Evolutionary conservation across 2,888 invertebrate genomes (phyloP).

Genomic region (Rhyacophila evoluta): DNA sequence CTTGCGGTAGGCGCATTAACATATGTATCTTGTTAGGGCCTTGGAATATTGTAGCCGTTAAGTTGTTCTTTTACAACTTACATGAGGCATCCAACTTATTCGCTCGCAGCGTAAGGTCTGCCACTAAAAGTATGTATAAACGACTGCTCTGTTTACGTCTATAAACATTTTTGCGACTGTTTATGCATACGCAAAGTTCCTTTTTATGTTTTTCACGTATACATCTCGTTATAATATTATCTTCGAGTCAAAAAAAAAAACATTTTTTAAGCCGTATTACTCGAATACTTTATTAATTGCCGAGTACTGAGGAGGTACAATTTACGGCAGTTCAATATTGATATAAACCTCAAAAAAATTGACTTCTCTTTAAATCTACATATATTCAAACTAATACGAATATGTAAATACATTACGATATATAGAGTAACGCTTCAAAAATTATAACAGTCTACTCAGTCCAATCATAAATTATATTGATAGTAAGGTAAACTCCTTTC

Average conservation of each 20-base stretch:
- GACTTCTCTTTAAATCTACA: too few relatives aligned
- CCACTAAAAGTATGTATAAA: background rate
- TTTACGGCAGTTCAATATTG: background rate
- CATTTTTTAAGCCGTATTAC: too few relatives aligned
- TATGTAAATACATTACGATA: too few relatives aligned
- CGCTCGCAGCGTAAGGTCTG: background rate
- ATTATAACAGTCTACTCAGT: too few relatives aligned
- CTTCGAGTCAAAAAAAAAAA: too few relatives aligned
- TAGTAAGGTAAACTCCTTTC: too few relatives aligned
- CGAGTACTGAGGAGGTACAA: background rate
- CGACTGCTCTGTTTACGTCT: background rate
- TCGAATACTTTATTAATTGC: too few relatives aligned
- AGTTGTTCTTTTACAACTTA: background rate
- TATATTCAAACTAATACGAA: too few relatives aligned
- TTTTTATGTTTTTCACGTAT: background rate
- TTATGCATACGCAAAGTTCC: background rate
- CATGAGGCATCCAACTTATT: background rate
- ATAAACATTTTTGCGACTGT: background rate
- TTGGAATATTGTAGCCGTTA: too few relatives aligned
- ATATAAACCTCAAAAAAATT: too few relatives aligned
- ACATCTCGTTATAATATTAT: background rate
- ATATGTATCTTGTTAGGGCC: background rate
- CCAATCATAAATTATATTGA: too few relatives aligned
- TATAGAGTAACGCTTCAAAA: too few relatives aligned
- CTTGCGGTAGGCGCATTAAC: background rate